Evolutionary conservation across 2,797 vertebrate species (phyloP), one percentile per base, ranked within the genome.

Genomic region (Sebastes diploproa): DNA sequence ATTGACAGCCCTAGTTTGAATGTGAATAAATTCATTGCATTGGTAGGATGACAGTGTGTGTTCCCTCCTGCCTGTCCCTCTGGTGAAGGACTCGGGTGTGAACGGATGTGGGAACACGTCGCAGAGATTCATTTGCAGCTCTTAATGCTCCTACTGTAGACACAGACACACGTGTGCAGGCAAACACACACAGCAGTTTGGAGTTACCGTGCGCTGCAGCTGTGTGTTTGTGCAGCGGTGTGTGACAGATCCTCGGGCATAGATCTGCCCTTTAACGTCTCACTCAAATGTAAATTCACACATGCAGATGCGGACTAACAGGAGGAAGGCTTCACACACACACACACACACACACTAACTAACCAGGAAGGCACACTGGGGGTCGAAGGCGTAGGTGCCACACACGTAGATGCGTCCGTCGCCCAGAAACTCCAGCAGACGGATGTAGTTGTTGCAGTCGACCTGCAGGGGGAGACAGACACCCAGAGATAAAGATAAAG

Each of bases 381-480:
- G 97, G 84, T 97, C 96, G 38, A 97, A 98, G 79, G 97, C 97
- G 42, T 97, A 97, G 74, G 97, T 97, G 72, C 97, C 97, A 71
- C 97, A 98, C 84, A 92, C 96, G 13, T 97, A 96, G 91, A 98
- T 89, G 46, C 90, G 95, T 69, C 94, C 96, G 7, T 95, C 90
- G 46, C 90, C 95, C 73, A 95, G 88, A 77, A 97, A 96, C 92
- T 96, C 93, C 91, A 98, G 87, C 86, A 98, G 93, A 42, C 97
- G 95, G 83, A 98, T 92, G 94, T 97, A 98, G 91, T 98, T 98
- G 87, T 95, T 94, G 78, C 97, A 98, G 89, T 98, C 97, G 0
- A 86, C 93, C 97, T 97, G 93, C 73, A 92, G 90, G 84, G 87
- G 93, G 92, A 85, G 90, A 94, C 91, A 95, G 34, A 93, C 60